phyloP scores from a whole-genome alignment of 2,888 invertebrate genomes.

The Tenthredo scrophulariae region DNA sequence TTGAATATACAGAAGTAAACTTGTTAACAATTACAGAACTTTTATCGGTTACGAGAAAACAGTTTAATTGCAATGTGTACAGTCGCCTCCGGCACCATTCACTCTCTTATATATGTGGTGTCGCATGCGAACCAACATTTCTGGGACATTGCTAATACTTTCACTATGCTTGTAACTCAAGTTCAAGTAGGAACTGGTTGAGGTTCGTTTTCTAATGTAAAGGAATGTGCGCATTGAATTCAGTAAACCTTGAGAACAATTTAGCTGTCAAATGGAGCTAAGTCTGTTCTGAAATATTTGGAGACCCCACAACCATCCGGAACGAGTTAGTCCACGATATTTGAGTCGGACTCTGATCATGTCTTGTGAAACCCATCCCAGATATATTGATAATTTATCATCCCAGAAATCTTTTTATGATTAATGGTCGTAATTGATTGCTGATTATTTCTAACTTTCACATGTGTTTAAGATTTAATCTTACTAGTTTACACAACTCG shows the following conservation, averaged over 20 bases:
- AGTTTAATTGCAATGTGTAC: not conserved
- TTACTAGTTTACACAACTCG: not conserved
- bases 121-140: no score
- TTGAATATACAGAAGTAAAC: not conserved
- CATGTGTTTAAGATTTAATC: not conserved
- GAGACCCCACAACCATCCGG: constrained; percentile 1
- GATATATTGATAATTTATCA: constrained; percentile 17
- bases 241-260: not conserved
- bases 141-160: not conserved
- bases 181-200: not conserved
- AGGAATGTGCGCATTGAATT: not conserved
- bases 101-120: not conserved
- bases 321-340: not conserved
- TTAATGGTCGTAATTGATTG: constrained; percentile 2
- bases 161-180: constrained; percentile 2
- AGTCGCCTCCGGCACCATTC: not conserved
- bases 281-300: not conserved
- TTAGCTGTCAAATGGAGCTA: not conserved
- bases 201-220: not conserved
- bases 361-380: not conserved
- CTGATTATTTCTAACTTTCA: not conserved
- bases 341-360: not conserved
- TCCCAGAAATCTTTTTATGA: not conserved
- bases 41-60: no score
- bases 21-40: not conserved